phyloP scores from a whole-genome alignment of 2,113 vertebrate genomes.

The Strigops habroptila region DNA sequence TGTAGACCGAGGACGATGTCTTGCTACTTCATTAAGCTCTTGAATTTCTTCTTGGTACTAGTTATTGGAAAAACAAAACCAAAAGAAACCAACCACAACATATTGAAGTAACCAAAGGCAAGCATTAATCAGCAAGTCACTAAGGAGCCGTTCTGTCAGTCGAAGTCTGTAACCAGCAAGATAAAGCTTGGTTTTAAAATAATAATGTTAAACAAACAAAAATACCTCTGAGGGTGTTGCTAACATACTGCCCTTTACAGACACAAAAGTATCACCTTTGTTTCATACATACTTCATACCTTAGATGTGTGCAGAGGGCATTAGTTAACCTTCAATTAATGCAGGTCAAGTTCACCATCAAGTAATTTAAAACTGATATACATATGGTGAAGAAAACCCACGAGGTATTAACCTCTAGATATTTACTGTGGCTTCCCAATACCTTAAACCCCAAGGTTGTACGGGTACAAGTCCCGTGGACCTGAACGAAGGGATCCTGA shows the following conservation, averaged over 20 bases:
- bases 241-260: not conserved
- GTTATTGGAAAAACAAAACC: not conserved
- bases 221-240: not conserved
- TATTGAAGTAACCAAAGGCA: not conserved
- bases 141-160: not conserved
- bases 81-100: not conserved
- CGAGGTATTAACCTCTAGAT: not conserved
- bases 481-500: not conserved
- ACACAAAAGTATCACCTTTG: not conserved
- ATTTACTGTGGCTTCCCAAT: not conserved
- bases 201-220: not conserved
- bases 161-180: not conserved
- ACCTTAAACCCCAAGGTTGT: not conserved
- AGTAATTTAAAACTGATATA: not conserved
- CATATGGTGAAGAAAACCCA: not conserved
- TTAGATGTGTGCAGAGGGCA: not conserved
- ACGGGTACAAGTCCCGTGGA: not conserved
- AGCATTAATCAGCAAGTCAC: not conserved
- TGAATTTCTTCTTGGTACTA: constrained; percentile 98
- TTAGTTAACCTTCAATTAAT: not conserved
- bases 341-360: not conserved
- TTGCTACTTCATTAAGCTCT: constrained; percentile 91
- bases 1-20: constrained; percentile 93
- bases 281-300: not conserved
- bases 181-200: not conserved